Evolutionary conservation across 1,140 invertebrate species (phyloP), one percentile per base, ranked within the genome.

Genomic region (Cecropterus lyciades): DNA sequence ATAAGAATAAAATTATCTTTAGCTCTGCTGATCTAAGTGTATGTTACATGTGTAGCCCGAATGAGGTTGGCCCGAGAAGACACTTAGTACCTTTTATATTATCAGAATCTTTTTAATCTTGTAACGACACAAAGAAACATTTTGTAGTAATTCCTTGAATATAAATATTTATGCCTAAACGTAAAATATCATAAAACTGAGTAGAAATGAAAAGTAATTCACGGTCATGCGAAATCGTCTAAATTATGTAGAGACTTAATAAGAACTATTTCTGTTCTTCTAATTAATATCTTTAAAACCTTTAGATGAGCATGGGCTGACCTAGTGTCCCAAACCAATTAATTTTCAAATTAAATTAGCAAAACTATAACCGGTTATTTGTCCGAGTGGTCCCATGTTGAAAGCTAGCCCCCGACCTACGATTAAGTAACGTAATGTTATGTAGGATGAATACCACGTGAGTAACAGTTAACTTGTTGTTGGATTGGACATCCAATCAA

Each of bases 321-420:
- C 75, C 75, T 73, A 72, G 73, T 79, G 69, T 78, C 75, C 68
- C 70, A 79, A 77, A 82, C 65, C 77, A 87, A 89, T 87, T 85
- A 81, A 83, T 84, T 87, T 87, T 83, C 66, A 81, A 89, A 82
- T 84, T 84, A 84, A 84, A 84, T 84, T 77, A 80, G 76, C 77
- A 72, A 84, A 80, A 83, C 78, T 52, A 33, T 77, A 83, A 90
- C 85, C 79, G 86, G 84, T 87, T 77, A 45, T 37, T 66, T 74
- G 62, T 77, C 77, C 79, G 72, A 68, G 60, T 77, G 71, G 74
- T 75, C 75, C 73, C 77, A 87, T 77, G 75, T 81, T 71, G 79
- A 86, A 89, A 90, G 83, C 72, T 78, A 77, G 70, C 63, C 70
- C 73, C 75, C 81, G 80, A 86, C 84, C 78, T 82, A 84, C 70